Evolutionary conservation across 2,888 invertebrate genomes (phyloP), one percentile per base, ranked within the genome.

Genomic region (Galeopsomyia nigrocyanea): DNA sequence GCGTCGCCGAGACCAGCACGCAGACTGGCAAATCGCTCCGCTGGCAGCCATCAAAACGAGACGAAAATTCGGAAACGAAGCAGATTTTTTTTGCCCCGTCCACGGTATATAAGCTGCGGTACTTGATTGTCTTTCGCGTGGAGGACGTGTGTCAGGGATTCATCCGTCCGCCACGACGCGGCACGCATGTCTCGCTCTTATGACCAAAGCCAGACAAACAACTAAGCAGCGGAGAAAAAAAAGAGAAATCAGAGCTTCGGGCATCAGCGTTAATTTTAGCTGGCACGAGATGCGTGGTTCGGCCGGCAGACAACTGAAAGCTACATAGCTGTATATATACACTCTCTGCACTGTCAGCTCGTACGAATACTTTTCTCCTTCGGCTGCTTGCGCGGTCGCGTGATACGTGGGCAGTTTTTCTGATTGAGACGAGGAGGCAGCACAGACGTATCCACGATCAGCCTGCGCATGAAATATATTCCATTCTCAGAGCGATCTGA

Each of bases 341-440:
- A 14, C 31, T 2, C 26, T 63, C 53, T 47, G 57, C 62, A 31
- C 21, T 57, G 67, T 72, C 67, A 67, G 67, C 63, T 61, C 39
- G 22, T 61, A 55, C 31, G 21, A 39, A 9, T 14, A 22, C 31
- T n/a, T 19, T 31, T 21, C 50, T 53, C n/a, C 17, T 62, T 61
- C n/a, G n/a, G 46, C 46, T 19, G 16, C 46, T 53, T 49, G 13
- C 58, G 22, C 60, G 39, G 9, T 63, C 31, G 39, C 31, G 53
- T 62, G 21, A n/a, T 66, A 46, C 39, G 26, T 39, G 13, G 39
- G 1, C 39, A 39, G 39, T 5, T 39, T 22, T 49, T 39, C 7
- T 10, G 17, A 17, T 39, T 50, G 21, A 56, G 22, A 22, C 22
- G 14, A 56, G 22, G 14, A 51, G n/a, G n/a, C 13, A 51, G 62